phyloP scores from a whole-genome alignment of 2,113 vertebrate genomes.

The Lanius collurio region DNA sequence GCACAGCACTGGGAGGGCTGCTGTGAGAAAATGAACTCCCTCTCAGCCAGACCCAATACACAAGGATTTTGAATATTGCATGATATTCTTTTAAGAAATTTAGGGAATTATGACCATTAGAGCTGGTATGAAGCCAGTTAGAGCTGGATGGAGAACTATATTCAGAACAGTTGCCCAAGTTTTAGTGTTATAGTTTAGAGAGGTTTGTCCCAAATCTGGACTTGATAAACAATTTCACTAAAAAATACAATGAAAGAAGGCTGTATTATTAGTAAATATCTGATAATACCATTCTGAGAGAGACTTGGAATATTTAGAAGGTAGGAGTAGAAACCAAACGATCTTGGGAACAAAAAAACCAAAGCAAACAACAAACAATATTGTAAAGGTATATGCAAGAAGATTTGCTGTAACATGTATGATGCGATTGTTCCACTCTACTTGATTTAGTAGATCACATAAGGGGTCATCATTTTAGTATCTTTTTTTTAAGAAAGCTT shows the following conservation, averaged over 20 bases:
- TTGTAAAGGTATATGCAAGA: not conserved
- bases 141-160: not conserved
- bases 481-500: not conserved
- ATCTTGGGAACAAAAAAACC: not conserved
- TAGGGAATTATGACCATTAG: not conserved
- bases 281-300: not conserved
- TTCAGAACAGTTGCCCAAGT: not conserved
- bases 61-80: not conserved
- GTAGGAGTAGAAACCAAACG: not conserved
- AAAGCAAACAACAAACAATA: not conserved
- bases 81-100: not conserved
- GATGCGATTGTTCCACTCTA: not conserved
- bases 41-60: not conserved
- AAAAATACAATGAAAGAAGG: not conserved
- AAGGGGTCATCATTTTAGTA: not conserved
- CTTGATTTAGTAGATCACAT: not conserved
- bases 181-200: not conserved
- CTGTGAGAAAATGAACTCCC: not conserved
- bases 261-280: not conserved
- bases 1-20: not conserved
- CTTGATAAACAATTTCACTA: not conserved
- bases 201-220: not conserved
- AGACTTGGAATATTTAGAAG: not conserved
- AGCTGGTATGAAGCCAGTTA: not conserved
- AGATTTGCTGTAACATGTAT: fast-evolving